Percentiles rank a stretch among this genome's conserved stretches.
phyloP scores from a whole-genome alignment of 2,888 invertebrate genomes.

The Lordiphosa andalusiaca region DNA sequence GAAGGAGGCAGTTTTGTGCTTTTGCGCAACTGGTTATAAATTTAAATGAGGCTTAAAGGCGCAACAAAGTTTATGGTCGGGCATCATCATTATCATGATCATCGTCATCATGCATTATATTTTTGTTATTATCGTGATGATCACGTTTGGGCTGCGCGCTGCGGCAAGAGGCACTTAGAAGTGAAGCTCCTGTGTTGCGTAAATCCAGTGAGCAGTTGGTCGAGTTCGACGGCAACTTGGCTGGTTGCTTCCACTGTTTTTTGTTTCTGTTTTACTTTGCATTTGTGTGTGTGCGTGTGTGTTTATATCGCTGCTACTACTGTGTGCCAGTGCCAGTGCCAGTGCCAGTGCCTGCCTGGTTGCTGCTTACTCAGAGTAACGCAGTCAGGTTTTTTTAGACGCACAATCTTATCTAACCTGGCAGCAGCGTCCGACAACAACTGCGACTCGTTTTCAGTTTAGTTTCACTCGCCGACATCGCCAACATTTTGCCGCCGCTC shows the following conservation, averaged over 20 bases:
- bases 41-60: constrained; percentile 48
- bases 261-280: constrained; percentile 14
- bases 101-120: constrained; percentile 30
- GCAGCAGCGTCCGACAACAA: constrained; percentile 45
- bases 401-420: constrained; percentile 74
- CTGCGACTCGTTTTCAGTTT: constrained; percentile 59
- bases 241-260: constrained; percentile 16
- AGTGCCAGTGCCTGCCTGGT: constrained; percentile 23
- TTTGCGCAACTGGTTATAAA: constrained; percentile 58
- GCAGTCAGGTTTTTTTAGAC: constrained; percentile 66
- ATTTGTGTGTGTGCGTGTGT: constrained; percentile 27
- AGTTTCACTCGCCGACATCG: constrained; percentile 67
- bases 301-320: constrained; percentile 65
- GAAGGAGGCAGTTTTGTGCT: constrained; percentile 22
- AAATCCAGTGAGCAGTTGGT: constrained; percentile 69
- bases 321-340: constrained; percentile 43
- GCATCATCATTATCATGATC: constrained; percentile 4
- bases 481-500: constrained; percentile 8
- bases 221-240: constrained; percentile 45
- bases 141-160: constrained; percentile 45
- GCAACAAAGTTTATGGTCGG: constrained; percentile 50
- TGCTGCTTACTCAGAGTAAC: constrained; percentile 45
- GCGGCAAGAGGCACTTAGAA: constrained; percentile 34
- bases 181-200: constrained; percentile 56
- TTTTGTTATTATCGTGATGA: constrained; percentile 54